Percentiles rank a stretch among this genome's conserved stretches.
Conservation (phyloP, 2,113 vertebrate genomes). For the Muntiacus reevesi region DNA sequence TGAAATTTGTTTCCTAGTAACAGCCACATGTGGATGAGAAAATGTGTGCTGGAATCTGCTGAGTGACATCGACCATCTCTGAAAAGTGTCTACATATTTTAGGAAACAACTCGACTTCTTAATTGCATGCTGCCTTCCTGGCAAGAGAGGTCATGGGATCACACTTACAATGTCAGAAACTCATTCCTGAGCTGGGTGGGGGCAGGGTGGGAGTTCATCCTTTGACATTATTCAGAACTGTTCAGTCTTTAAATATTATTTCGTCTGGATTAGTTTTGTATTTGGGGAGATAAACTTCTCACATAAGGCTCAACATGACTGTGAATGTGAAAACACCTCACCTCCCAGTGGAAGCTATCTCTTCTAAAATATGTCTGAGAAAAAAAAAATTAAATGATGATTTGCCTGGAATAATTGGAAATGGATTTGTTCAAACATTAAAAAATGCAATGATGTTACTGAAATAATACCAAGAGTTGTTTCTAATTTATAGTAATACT, state of each 20-base stretch:
- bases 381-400: background rate
- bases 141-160: too few species aligned
- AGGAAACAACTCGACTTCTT: background rate
- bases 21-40: background rate
- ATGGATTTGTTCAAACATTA: background rate
- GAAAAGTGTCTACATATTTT: background rate
- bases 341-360: background rate
- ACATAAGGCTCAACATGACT: accelerated
- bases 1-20: conserved; percentile 36
- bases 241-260: background rate
- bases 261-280: background rate
- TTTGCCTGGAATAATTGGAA: background rate
- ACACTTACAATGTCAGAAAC: background rate
- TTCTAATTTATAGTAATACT: background rate
- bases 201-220: background rate
- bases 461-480: background rate
- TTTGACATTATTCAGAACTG: background rate
- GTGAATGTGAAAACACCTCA: background rate
- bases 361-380: background rate
- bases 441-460: background rate
- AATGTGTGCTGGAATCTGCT: background rate
- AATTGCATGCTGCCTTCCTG: background rate
- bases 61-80: background rate
- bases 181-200: background rate
- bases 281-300: background rate